Percentiles rank a stretch among this genome's conserved stretches.
These are phyloP conservation scores for Okapia johnstoni DNA, from an alignment of 2,113 vertebrate species.

Conservation along the genomic window DNA sequence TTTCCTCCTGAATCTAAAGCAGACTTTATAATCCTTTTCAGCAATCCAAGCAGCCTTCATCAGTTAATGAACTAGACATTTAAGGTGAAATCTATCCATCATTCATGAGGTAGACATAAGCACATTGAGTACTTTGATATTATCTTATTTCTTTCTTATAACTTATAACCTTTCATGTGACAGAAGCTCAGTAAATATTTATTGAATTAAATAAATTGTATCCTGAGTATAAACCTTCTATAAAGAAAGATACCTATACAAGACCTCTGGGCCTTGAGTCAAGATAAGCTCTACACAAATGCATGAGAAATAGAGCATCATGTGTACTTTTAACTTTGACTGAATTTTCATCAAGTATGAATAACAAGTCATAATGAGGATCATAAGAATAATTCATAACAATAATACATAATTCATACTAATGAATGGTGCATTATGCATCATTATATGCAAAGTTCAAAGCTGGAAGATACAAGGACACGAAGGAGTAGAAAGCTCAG, in stretches of 20 bases:
- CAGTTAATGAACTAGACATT: neutral
- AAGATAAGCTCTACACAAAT: neutral
- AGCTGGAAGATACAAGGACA: neutral
- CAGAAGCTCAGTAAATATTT: neutral
- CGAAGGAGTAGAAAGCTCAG: neutral
- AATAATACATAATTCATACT: neutral
- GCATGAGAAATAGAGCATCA: neutral
- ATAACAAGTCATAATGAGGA: slow-evolving; percentile 9
- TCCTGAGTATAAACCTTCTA: neutral
- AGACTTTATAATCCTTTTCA: neutral
- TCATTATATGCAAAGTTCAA: slow-evolving; percentile 26
- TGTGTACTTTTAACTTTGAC: neutral
- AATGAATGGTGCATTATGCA: neutral
- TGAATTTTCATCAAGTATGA: slow-evolving; percentile 15
- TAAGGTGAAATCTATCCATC: neutral
- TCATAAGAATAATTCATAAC: slow-evolving; percentile 43
- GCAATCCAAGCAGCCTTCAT: neutral
- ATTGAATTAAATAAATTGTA: slow-evolving; percentile 19
- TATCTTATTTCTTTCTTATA: slow-evolving; percentile 7
- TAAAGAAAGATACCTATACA: neutral
- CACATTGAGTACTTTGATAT: neutral
- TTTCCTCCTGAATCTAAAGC: neutral
- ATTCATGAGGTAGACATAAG: neutral
- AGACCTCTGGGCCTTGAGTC: neutral
- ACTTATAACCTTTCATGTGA: neutral